Evolutionary conservation across 2,888 invertebrate species (phyloP), one percentile per base, ranked within the genome.

Genomic region (Agrotis segetum): DNA sequence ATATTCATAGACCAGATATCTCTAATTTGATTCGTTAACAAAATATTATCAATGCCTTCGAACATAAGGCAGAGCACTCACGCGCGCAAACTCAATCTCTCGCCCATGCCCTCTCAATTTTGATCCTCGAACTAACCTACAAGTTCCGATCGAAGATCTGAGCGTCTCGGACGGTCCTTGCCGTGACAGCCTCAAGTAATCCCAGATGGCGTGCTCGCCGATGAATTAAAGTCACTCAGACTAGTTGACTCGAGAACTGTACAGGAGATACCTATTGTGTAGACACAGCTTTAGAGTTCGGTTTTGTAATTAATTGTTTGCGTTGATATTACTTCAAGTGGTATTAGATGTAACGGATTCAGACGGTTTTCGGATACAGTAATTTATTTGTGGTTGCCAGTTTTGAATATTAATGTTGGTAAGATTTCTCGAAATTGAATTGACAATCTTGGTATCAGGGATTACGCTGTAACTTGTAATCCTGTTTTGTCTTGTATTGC

Each of bases 151-250:
- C 88, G 87, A 89, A 91, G 90, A 89, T 88, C 88, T 81, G 82
- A 87, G 85, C 86, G 80, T 84, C 85, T 82, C 78, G 80, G 85
- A 87, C 82, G 82, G 81, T 86, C 88, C 87, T 88, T 88, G 87
- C 89, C 89, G 89, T 92, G 92, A 92, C 92, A 91, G 90, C 85
- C 83, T 88, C 91, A 90, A 93, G 90, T 92, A 93, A 92, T 92
- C 93, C 92, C 93, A 93, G 93, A 92, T 93, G 92, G 91, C 88
- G 90, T 88, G 82, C 87, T 88, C 77, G 83, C 82, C 89, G 86
- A 90, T 91, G 91, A 93, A 93, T 93, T 92, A 92, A 91, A 91
- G 91, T 92, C 91, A 90, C 88, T 91, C 90, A 87, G 90, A 88
- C 84, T 87, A 88, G 88, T 89, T 85, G 88, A 88, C 88, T 90